These are phyloP conservation scores for Temnothorax unifasciatus DNA, from an alignment of 2,888 invertebrate species.

Conservation along the genomic window DNA sequence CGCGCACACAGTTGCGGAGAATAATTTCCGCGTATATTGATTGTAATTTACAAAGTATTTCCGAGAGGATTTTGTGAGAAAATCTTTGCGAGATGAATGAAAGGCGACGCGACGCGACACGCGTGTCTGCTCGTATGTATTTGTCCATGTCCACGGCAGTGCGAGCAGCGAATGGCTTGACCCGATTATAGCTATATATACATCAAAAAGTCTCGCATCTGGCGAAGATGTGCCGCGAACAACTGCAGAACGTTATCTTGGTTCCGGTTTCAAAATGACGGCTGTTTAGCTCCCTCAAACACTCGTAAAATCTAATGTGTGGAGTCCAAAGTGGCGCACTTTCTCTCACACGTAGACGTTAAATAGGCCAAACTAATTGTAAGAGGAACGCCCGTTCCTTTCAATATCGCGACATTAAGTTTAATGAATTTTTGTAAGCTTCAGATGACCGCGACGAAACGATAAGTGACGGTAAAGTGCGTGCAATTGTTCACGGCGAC, in stretches of 20 bases:
- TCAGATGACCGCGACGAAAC: not conserved
- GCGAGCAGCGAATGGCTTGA: constrained; percentile 35
- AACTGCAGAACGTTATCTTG: constrained; percentile 48
- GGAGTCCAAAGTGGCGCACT: constrained; percentile 42
- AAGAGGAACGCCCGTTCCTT: not conserved
- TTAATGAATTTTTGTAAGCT: not conserved
- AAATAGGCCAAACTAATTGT: not conserved
- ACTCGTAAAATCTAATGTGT: constrained; percentile 32
- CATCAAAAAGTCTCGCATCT: constrained; percentile 47
- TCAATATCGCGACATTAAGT: not conserved
- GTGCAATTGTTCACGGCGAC: not conserved
- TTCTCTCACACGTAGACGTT: constrained; percentile 15
- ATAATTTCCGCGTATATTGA: not conserved
- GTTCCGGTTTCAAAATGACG: constrained; percentile 52
- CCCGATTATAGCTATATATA: constrained; percentile 45
- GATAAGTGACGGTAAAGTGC: not conserved
- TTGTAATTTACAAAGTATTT: not conserved
- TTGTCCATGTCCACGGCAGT: constrained; percentile 23
- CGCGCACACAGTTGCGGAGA: not conserved
- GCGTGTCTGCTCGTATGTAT: constrained; percentile 3
- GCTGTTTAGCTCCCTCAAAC: constrained; percentile 41
- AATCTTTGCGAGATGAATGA: constrained; percentile 13
- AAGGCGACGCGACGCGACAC: not conserved
- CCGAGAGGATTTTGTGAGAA: not conserved
- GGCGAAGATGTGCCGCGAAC: constrained; percentile 46